phyloP scores from a whole-genome alignment of 2,113 vertebrate species.

The Desmodus rotundus region DNA sequence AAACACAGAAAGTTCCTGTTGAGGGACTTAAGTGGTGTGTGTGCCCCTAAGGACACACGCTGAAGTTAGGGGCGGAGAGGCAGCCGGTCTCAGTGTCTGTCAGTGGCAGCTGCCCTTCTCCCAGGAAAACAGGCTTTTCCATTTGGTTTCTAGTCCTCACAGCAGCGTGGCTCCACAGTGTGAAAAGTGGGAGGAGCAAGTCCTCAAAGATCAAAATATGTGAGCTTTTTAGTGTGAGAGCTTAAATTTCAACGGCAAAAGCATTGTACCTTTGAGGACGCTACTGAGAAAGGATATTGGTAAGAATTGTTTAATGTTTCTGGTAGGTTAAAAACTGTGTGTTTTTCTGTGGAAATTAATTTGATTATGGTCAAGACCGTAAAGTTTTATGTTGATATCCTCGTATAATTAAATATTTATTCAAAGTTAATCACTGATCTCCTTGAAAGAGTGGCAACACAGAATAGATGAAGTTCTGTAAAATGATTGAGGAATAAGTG shows the following conservation, averaged over 20 bases:
- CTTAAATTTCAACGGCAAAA: not conserved
- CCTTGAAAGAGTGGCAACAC: not conserved
- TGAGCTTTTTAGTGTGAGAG: not conserved
- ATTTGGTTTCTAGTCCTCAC: not conserved
- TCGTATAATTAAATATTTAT: not conserved
- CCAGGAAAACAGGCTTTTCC: not conserved
- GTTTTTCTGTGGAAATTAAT: not conserved
- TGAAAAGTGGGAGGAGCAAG: not conserved
- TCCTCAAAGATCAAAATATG: not conserved
- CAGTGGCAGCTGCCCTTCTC: not conserved
- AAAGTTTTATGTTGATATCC: not conserved
- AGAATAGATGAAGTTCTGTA: not conserved
- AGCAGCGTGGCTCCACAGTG: not conserved
- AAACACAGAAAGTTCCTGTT: not conserved
- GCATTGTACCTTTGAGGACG: not conserved
- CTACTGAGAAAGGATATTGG: not conserved
- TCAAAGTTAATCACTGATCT: not conserved
- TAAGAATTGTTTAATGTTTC: not conserved
- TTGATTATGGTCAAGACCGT: not conserved
- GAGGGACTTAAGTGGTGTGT: not conserved
- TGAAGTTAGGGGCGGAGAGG: not conserved
- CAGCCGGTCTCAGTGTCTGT: not conserved
- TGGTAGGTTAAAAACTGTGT: not conserved
- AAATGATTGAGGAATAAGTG: slow-evolving; percentile 1
- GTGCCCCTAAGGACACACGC: not conserved